Evolutionary conservation across 2,113 vertebrate genomes (phyloP), one percentile per base, ranked within the genome.

Genomic region (Sinocyclocheilus anshuiensis): DNA sequence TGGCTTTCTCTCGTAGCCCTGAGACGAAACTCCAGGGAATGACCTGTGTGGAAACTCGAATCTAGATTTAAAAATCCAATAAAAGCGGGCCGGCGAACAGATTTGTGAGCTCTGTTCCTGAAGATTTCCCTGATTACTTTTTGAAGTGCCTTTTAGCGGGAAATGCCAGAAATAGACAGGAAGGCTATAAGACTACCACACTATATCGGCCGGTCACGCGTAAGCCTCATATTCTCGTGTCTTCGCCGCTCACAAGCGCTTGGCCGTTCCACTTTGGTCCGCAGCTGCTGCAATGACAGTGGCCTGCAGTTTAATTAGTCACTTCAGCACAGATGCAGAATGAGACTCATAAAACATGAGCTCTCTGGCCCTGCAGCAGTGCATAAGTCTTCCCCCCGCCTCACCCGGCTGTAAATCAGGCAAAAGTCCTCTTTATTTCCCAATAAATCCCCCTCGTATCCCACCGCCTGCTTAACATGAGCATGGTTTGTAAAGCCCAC

Each of bases 371-470:
- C 86, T 48, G 88, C 87, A 90, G 89, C 88, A 91, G 90, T 50
- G 5, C 89, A 92, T 89, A 91, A 90, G 91, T 90, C 92, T 91
- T 89, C 86, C 74, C 84, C 77, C 29, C 16, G 50, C 83, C 85
- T 78, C 29, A 45, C 89, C 90, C 90, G 89, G 89, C 89, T 78
- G 84, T 91, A 93, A 92, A 92, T 94, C 91, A 92, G 90, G 89
- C 88, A 88, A 90, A 93, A 94, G 94, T 93, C 92, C 92, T 91
- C 88, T 94, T 94, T 92, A 94, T 94, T 94, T 90, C 92, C 86
- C 87, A 84, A 91, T 94, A 92, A 94, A 94, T 94, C 91, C 91
- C 89, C 83, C 69, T 65, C 87, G 88, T 90, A 90, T 90, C 89
- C 89, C 91, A 92, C 91, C 89, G 24, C 36, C 29, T 63, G 78